Evolutionary conservation across 2,888 invertebrate genomes (phyloP), one percentile per base, ranked within the genome.

Genomic region (Leptopilina syphax): DNA sequence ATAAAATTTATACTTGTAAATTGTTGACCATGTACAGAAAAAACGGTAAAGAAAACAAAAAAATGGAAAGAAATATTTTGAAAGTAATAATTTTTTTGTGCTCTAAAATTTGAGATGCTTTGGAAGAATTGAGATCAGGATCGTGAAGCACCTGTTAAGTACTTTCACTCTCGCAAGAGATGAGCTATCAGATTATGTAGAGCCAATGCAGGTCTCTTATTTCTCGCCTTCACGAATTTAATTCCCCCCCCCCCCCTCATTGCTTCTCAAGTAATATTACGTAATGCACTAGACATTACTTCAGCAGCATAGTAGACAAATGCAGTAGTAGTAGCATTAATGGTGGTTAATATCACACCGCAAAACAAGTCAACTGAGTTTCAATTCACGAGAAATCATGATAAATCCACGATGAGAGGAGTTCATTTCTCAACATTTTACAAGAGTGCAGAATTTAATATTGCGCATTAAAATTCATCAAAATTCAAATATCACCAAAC

Each of bases 81-180:
- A 12, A 12, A 3, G 12, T 0, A 50, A 50, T 50, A 50, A 10
- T 50, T 50, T 50, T 50, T 50, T 7, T 1, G 1, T 50, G 50
- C 50, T 50, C 9, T 10, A 50, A 10, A 3, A 50, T 50, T 50
- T 24, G 63, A 44, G 44, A 44, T 5, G 44, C 44, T 63, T 63
- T 63, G 63, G 60, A 60, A 63, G 34, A 5, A 65, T 65, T 65
- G 13, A 73, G 57, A 73, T 73, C 54, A 34, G 10, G 9, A 27
- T 27, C 54, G 57, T 24, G 67, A 80, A 83, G 77, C 70, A 77
- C 27, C 63, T 34, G 78, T 77, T 50, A 68, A 84, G 67, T 50
- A 89, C 89, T 89, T 89, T 89, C 89, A 89, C 89, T 87, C 85
- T 83, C 83, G 78, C 63, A 83, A 84, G 88, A 88, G 88, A 88